Conservation (phyloP, 1,140 invertebrate genomes). For the Drosophila lacteicornis region DNA sequence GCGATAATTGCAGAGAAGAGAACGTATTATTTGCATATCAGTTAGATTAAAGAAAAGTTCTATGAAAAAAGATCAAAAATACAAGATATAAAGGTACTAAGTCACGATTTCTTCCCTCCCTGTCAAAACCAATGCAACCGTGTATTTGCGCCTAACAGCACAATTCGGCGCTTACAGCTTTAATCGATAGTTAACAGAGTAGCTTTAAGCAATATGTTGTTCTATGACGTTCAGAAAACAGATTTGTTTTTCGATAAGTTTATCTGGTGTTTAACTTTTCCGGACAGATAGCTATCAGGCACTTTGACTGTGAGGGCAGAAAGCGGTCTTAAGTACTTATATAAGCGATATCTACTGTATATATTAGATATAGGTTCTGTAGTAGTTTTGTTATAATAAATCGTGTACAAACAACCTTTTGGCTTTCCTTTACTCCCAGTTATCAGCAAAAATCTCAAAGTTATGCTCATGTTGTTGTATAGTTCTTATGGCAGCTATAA, state of each 20-base stretch:
- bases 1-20: not conserved
- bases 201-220: no score
- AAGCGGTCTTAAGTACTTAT: not conserved
- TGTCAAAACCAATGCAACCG: no score
- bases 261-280: no score
- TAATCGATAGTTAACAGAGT: no score
- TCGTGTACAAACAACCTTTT: not conserved
- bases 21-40: not conserved
- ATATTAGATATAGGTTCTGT: not conserved
- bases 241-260: no score
- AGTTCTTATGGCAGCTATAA: slow-evolving; percentile 12
- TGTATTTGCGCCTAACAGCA: no score
- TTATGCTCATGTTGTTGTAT: not conserved
- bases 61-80: no score
- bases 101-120: no score
- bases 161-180: no score
- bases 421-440: not conserved
- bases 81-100: not conserved
- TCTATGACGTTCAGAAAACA: no score
- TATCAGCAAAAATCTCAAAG: slow-evolving; percentile 12
- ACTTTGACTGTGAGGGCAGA: no score
- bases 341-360: not conserved
- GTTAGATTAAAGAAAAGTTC: not conserved
- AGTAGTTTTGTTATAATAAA: not conserved
- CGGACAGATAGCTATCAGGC: no score